Base-by-base conservation (phyloP, 2,797 vertebrate species). In the Vireo griseus region DNA sequence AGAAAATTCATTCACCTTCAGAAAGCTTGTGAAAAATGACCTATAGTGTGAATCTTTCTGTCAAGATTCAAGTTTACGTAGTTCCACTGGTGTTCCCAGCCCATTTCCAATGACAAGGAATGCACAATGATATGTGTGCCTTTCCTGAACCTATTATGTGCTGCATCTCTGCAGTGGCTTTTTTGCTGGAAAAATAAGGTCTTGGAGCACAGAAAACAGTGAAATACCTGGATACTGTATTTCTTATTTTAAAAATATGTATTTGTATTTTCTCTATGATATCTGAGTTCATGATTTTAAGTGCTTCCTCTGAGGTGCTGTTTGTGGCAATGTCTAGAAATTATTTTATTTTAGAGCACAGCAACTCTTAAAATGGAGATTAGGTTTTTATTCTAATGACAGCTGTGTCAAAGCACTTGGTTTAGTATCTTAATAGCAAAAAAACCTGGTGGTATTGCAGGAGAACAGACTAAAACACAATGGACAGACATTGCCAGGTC, bases 1-100 rank as follows among this genome's bases (percentile, higher is more conserved):
- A 88, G 69, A 47, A 88, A 94, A 88, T 42, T 8, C 68, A 35
- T 35, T 35, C 47, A 86, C 52, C 51, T 91, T 92, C 69, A 71
- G 37, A 57, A 92, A 80, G 17, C 42, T 50, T 62, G n/a, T 80
- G 68, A 51, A 83, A 94, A 87, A 74, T 0, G 0, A 65, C 54
- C 59, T 2, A 2, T 0, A 50, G 50, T 35, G 44, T 54, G 55
- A 62, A 86, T 68, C 39, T 39, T 84, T 68, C 67, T 68, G 20
- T 47, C 42, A 92, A 66, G 73, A 78, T 80, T 79, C 35, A 55
- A 58, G 44, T 86, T 86, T 75, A 86, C 47, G 55, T 24, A 48
- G n/a, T 62, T 83, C 65, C 42, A 74, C 21, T 1, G 2, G 45
- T 55, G 19, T 58, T 59, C 13, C 40, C 37, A 74, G 51, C 9